A percentile compares a stretch with the other conserved stretches of the same genome.
phyloP scores from a whole-genome alignment of 1,140 invertebrate species.

The Xylocopa sonorina region DNA sequence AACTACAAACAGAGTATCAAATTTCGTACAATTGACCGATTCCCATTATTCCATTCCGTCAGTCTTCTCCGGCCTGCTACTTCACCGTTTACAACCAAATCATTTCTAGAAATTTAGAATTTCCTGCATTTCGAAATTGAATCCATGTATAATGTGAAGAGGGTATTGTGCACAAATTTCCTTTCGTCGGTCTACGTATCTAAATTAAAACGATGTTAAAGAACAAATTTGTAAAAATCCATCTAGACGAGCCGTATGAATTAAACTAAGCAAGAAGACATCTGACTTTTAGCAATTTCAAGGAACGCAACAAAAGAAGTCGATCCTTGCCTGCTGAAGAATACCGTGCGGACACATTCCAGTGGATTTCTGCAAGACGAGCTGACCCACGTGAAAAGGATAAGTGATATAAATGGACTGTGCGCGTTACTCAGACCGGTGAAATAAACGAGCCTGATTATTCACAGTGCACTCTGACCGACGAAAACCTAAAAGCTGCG shows the following conservation, averaged over 20 bases:
- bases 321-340: neutral
- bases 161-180: too few relatives aligned
- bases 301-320: too few relatives aligned
- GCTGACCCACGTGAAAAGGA: neutral
- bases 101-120: slow-evolving; percentile 11
- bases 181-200: too few relatives aligned
- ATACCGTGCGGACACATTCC: neutral
- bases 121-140: neutral
- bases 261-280: too few relatives aligned
- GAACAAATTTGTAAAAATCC: too few relatives aligned
- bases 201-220: too few relatives aligned
- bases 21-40: too few relatives aligned
- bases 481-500: too few relatives aligned
- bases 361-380: neutral
- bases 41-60: slow-evolving; percentile 30
- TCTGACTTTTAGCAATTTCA: too few relatives aligned
- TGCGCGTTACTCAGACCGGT: too few relatives aligned
- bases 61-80: neutral
- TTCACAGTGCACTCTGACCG: neutral
- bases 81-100: slow-evolving; percentile 10
- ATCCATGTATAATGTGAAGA: neutral
- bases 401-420: slow-evolving; percentile 13
- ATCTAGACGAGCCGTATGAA: too few relatives aligned
- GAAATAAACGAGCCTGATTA: neutral
- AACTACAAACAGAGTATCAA: neutral